Evolutionary conservation across 2,113 vertebrate species (phyloP).

Genomic region (Phalacrocorax carbo): DNA sequence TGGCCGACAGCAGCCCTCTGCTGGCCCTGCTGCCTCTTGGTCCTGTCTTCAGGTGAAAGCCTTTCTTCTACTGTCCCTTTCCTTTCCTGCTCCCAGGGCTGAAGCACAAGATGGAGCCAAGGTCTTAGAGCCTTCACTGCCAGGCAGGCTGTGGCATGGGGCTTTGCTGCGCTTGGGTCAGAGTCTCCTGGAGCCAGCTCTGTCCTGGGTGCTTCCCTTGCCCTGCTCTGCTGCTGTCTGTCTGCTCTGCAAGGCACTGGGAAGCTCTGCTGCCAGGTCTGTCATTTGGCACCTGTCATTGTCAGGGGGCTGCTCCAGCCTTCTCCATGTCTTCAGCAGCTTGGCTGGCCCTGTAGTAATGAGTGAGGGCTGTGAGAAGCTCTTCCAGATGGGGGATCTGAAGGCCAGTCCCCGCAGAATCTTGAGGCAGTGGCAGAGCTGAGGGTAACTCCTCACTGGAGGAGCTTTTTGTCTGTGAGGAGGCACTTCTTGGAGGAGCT

Average conservation of each 20-base stretch:
- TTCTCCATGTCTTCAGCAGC: not conserved
- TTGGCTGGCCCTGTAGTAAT: no score
- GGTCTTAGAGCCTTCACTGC: not conserved
- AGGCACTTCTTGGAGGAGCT: not conserved
- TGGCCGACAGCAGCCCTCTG: no score
- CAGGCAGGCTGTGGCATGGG: not conserved
- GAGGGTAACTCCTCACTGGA: not conserved
- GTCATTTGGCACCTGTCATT: no score
- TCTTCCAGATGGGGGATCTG: not conserved
- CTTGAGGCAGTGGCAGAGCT: not conserved
- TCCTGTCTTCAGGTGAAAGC: not conserved
- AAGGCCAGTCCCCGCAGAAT: not conserved
- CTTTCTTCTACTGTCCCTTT: not conserved
- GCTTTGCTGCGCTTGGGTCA: not conserved
- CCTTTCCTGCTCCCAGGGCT: no score
- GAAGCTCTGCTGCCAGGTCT: no score
- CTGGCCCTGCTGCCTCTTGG: not conserved
- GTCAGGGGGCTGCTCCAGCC: not conserved
- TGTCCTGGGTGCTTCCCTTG: no score
- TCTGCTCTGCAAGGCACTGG: no score
- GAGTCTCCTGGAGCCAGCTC: not conserved
- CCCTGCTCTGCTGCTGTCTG: no score
- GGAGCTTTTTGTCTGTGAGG: not conserved
- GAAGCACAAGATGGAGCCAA: not conserved
- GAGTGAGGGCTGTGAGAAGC: no score